Evolutionary conservation across 2,888 invertebrate genomes (phyloP).

Genomic region (Drosophila acutilabella): DNA sequence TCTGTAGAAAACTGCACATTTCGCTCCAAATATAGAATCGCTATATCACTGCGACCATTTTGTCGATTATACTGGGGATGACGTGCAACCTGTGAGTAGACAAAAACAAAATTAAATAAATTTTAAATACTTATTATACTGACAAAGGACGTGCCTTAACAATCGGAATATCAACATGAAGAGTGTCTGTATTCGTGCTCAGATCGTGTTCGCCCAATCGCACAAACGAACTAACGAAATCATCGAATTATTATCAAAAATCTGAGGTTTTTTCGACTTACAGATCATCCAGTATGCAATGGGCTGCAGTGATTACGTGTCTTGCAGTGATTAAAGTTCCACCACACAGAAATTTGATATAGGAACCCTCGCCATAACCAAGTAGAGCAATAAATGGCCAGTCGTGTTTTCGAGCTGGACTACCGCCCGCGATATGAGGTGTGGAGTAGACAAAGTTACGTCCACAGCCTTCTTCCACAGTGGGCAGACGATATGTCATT

Average conservation of each 20-base stretch:
- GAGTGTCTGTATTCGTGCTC: slow-evolving; percentile 87
- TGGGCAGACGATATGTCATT: slow-evolving; percentile 63
- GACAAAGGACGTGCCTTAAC: slow-evolving; percentile 79
- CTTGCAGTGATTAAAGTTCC: slow-evolving; percentile 86
- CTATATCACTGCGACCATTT: not conserved
- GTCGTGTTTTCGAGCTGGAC: slow-evolving; percentile 89
- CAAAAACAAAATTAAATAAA: too few species aligned
- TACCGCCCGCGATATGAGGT: too few species aligned
- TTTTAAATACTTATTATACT: not conserved
- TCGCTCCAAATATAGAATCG: slow-evolving; percentile 86
- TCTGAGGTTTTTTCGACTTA: too few species aligned
- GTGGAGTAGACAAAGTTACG: too few species aligned
- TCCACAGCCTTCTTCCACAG: slow-evolving; percentile 88
- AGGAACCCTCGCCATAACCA: slow-evolving; percentile 87
- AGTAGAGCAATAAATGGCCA: slow-evolving; percentile 93
- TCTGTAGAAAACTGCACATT: slow-evolving; percentile 86
- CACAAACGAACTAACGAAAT: too few species aligned
- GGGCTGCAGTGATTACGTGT: slow-evolving; percentile 89
- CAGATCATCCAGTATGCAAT: slow-evolving; percentile 81
- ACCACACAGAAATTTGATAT: slow-evolving; percentile 83
- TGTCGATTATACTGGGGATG: not conserved
- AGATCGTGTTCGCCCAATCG: slow-evolving; percentile 93
- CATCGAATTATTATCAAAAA: too few species aligned
- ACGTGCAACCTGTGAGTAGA: not conserved
- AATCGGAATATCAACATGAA: slow-evolving; percentile 87